phyloP scores from a whole-genome alignment of 2,797 vertebrate genomes.

The Thalassophryne amazonica region DNA sequence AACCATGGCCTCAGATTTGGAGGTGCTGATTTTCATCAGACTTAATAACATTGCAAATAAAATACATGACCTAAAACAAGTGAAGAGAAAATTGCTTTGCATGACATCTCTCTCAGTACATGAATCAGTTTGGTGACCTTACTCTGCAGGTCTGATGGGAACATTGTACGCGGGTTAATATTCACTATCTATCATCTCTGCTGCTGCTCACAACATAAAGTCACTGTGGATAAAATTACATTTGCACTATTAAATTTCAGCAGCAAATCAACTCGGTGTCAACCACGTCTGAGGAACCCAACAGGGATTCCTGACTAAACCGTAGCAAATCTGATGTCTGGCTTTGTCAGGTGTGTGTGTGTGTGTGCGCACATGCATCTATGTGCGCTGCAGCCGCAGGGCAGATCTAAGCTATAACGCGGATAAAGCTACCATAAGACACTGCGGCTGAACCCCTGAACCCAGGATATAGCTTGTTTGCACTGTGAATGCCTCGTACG shows the following conservation, averaged over 20 bases:
- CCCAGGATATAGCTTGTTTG: conserved; percentile 55
- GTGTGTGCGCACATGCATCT: conserved; percentile 18
- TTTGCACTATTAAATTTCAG: conserved; percentile 30
- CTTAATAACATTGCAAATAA: too few species aligned
- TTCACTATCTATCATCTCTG: neutral
- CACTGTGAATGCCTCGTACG: conserved; percentile 36
- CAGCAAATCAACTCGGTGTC: conserved; percentile 40
- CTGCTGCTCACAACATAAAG: conserved; percentile 1
- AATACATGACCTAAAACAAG: too few species aligned
- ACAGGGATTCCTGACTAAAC: conserved; percentile 48
- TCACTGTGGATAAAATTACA: conserved; percentile 49
- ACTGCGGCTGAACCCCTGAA: conserved; percentile 52
- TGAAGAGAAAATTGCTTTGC: neutral
- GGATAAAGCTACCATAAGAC: conserved; percentile 67
- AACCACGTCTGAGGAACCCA: conserved; percentile 29
- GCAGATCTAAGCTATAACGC: conserved; percentile 57
- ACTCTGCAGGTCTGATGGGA: neutral
- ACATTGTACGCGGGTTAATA: conserved; percentile 9
- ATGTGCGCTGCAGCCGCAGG: conserved; percentile 38
- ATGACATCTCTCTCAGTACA: neutral
- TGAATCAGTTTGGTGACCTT: neutral
- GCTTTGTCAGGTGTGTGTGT: conserved; percentile 61
- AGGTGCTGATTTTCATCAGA: too few species aligned
- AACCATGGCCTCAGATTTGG: too few species aligned
- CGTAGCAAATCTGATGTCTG: conserved; percentile 29